Conservation (phyloP, 2,113 vertebrate species). For the Dicerorhinus sumatrensis region DNA sequence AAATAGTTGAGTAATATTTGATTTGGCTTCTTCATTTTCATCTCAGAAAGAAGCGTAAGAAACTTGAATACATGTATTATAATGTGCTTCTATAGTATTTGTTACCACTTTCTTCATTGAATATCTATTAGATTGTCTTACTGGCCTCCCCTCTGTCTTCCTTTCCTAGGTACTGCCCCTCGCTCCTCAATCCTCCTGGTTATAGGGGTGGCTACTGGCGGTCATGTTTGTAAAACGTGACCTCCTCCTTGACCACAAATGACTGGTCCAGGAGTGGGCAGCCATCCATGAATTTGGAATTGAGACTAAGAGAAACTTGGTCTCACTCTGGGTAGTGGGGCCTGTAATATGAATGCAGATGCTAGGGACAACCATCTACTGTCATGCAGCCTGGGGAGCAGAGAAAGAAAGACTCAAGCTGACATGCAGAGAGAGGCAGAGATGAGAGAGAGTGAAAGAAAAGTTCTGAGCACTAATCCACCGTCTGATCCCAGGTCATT, state of each 20-base stretch:
- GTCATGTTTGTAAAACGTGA: neutral
- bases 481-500: neutral
- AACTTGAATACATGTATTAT: neutral
- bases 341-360: neutral
- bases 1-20: neutral
- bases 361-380: neutral
- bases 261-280: neutral
- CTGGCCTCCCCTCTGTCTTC: neutral
- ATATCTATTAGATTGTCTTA: neutral
- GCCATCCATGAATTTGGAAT: slow-evolving; percentile 14
- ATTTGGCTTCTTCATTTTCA: slow-evolving; percentile 33
- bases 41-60: neutral
- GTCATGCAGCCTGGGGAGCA: neutral
- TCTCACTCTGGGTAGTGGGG: neutral
- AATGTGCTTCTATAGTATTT: neutral
- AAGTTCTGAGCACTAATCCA: neutral
- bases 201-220: neutral
- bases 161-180: neutral
- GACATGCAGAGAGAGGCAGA: neutral
- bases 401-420: neutral
- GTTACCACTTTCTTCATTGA: slow-evolving; percentile 6
- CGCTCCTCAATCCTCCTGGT: neutral
- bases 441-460: neutral
- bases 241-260: neutral
- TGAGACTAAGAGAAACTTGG: neutral